Percentiles rank a stretch among this genome's conserved stretches.
phyloP scores from a whole-genome alignment of 1,140 invertebrate species.

The Scaptomyza hsui region DNA sequence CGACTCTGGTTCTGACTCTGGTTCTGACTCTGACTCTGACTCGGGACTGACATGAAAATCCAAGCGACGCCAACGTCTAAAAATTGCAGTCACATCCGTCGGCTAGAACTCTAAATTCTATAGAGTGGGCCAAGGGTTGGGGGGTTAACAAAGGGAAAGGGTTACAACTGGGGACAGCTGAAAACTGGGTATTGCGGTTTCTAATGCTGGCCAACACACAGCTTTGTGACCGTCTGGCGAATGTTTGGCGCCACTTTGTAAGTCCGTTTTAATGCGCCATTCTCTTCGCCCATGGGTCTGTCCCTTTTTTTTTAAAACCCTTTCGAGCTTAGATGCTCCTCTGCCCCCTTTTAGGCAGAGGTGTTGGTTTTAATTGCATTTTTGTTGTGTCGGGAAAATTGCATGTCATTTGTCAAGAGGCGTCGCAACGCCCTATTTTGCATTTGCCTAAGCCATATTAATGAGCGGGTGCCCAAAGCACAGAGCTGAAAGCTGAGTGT shows the following conservation, averaged over 20 bases:
- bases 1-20: constrained; percentile 4
- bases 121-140: not conserved
- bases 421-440: constrained; percentile 40
- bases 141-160: not conserved
- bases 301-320: constrained; percentile 29
- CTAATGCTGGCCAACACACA: constrained; percentile 30
- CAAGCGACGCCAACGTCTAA: constrained; percentile 63
- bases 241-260: constrained; percentile 44
- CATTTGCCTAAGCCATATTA: constrained; percentile 77
- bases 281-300: constrained; percentile 31
- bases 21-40: constrained; percentile 3
- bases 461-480: constrained; percentile 48
- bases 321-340: constrained; percentile 16
- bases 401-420: constrained; percentile 74
- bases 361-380: constrained; percentile 75
- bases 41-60: constrained; percentile 73
- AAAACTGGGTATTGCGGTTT: constrained; percentile 15
- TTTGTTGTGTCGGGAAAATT: constrained; percentile 69
- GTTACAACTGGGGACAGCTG: constrained; percentile 7
- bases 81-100: constrained; percentile 74
- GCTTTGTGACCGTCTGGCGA: constrained; percentile 62
- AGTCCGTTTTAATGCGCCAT: constrained; percentile 52
- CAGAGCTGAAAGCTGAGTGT: constrained; percentile 14
- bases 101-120: not conserved
- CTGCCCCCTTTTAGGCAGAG: constrained; percentile 13